Evolutionary conservation across 2,113 vertebrate genomes (phyloP).

Genomic region (Hypanus sabinus): DNA sequence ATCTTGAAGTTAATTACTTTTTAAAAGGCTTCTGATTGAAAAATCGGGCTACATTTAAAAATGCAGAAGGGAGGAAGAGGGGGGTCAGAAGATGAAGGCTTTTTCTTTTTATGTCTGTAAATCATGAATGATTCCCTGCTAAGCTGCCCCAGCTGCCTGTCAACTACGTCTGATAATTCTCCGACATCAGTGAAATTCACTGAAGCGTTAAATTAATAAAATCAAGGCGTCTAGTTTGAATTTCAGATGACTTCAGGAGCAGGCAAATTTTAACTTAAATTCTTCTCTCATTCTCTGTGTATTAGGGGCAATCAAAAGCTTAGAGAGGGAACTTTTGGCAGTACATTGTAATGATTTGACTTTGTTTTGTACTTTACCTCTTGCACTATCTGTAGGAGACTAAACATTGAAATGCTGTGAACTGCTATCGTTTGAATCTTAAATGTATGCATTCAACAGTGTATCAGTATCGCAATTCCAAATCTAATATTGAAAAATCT

Average conservation of each 20-base stretch:
- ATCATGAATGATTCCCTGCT: constrained; percentile 36
- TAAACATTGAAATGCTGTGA: background rate
- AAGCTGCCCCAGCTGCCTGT: constrained; percentile 37
- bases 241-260: constrained; percentile 37
- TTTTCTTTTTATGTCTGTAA: constrained; percentile 29
- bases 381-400: background rate
- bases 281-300: constrained; percentile 30
- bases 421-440: background rate
- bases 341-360: background rate
- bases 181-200: constrained; percentile 36
- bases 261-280: constrained; percentile 32
- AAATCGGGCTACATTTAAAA: constrained; percentile 19
- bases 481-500: background rate
- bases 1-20: constrained; percentile 36
- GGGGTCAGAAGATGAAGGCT: constrained; percentile 19
- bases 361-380: background rate
- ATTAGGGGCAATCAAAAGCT: constrained; percentile 5
- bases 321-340: background rate
- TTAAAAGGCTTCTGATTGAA: constrained; percentile 32
- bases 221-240: constrained; percentile 36
- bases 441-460: background rate
- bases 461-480: background rate
- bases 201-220: constrained; percentile 38
- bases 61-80: background rate
- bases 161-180: constrained; percentile 36